These are phyloP conservation scores for Ernsta delagoae DNA, from an alignment of 2,888 invertebrate species.

Conservation along the genomic window DNA sequence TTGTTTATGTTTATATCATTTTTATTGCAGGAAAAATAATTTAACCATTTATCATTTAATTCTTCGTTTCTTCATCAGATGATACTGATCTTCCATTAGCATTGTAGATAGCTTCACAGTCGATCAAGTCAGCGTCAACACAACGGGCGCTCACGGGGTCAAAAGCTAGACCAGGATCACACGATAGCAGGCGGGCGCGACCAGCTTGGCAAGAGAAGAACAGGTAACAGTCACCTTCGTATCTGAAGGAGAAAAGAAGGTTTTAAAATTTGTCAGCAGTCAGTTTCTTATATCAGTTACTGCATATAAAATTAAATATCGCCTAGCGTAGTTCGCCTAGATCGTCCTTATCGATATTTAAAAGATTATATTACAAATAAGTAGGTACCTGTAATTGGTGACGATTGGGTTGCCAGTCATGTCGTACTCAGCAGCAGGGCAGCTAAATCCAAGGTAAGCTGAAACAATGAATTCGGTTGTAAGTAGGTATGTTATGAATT, in stretches of 20 bases:
- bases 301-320: no score
- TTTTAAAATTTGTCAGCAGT: neutral
- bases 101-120: constrained; percentile 39
- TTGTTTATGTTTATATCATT: no score
- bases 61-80: neutral
- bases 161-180: constrained; percentile 64
- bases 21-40: no score
- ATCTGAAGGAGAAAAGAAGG: constrained; percentile 45
- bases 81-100: neutral
- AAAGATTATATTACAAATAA: no score
- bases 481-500: no score
- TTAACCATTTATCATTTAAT: neutral
- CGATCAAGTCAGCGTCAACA: constrained; percentile 51
- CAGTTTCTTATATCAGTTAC: no score
- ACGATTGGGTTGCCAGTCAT: constrained; percentile 47
- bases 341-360: no score
- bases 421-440: constrained; percentile 54
- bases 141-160: constrained; percentile 54
- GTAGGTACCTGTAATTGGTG: constrained; percentile 60
- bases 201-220: constrained; percentile 65
- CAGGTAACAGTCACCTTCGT: constrained; percentile 58
- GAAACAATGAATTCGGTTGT: no score
- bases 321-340: no score
- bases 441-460: constrained; percentile 64
- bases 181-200: constrained; percentile 58